Base-by-base conservation (phyloP, 2,888 invertebrate genomes). In the Lepidocyrtinus sp. region DNA sequence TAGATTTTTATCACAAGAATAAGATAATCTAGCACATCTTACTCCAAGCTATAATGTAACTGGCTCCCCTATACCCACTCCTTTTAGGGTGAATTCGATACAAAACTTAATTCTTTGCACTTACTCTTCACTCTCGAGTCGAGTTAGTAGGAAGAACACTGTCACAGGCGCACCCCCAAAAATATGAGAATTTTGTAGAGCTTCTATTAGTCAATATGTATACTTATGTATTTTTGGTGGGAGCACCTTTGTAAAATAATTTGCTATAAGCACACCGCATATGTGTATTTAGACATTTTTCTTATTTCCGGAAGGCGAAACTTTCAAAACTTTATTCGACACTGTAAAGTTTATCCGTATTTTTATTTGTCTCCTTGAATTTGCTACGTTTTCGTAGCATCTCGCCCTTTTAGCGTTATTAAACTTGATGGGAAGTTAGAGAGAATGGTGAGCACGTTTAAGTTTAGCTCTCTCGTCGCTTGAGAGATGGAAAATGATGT, bases 321-420 rank as follows among this genome's bases (percentile, higher is more conserved):
- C 67, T n/a, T n/a, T n/a, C n/a, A n/a, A 36, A 36, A 36, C 36
- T 36, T 36, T 36, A 9, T 36, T 36, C 36, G 12, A 12, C 12
- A 9, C 36, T 5, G 7, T 36, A 36, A 5, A 36, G 59, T 59
- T 36, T 27, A 19, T 70, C 55, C 69, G 24, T 27, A 61, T 50
- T 50, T 26, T 77, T 77, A 67, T 26, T 72, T 73, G 69, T 78
- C 78, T 46, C 68, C 46, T 64, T 68, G 63, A 69, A 73, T 73
- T 25, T 68, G 50, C 55, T 25, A 67, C 46, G 59, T 59, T 71
- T 61, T 24, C 62, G 45, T 26, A 62, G 24, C 7, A 36, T 71
- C 45, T 27, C 24, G 26, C 45, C 21, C 71, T 71, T 71, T 71
- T 62, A 62, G 22, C 27, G 59, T 62, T 19, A 71, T 71, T 71